A percentile compares a stretch with the other conserved stretches of the same genome.
phyloP scores from a whole-genome alignment of 2,113 vertebrate species.

The Gnathonemus echidnorhynchus region DNA sequence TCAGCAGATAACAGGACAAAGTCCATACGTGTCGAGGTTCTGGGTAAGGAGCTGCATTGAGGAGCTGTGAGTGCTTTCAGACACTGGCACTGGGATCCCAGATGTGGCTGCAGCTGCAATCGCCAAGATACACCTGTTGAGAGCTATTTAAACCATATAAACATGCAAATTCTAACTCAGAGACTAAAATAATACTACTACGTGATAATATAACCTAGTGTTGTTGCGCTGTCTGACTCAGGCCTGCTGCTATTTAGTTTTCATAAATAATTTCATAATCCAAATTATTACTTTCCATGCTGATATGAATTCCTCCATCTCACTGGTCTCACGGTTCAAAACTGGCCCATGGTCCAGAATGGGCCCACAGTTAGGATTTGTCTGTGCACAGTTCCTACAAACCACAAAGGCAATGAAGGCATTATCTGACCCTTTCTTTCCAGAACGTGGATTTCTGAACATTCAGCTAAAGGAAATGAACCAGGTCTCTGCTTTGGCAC shows the following conservation, averaged over 20 bases:
- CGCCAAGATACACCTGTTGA: background rate
- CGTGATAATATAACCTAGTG: background rate
- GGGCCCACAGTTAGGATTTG: background rate
- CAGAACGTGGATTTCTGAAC: conserved; percentile 74
- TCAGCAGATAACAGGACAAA: background rate
- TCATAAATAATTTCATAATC: background rate
- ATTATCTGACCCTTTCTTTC: conserved; percentile 16
- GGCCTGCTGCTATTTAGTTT: background rate
- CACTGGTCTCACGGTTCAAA: background rate
- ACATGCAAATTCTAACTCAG: background rate
- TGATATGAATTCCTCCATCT: background rate
- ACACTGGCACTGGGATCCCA: background rate
- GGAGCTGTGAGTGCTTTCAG: background rate
- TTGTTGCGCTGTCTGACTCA: background rate
- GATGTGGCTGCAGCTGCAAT: background rate
- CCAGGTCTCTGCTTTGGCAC: conserved; percentile 49
- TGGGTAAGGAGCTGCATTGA: background rate
- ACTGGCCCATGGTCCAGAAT: background rate
- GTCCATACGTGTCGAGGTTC: background rate
- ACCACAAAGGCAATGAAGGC: conserved; percentile 17
- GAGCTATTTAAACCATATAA: background rate
- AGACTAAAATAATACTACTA: background rate
- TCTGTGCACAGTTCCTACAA: background rate
- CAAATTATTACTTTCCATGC: background rate
- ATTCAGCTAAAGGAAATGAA: conserved; percentile 55